A percentile compares a stretch with the other conserved stretches of the same genome.
Evolutionary conservation across 2,113 vertebrate genomes (phyloP).

Genomic region (Myocastor coypus): DNA sequence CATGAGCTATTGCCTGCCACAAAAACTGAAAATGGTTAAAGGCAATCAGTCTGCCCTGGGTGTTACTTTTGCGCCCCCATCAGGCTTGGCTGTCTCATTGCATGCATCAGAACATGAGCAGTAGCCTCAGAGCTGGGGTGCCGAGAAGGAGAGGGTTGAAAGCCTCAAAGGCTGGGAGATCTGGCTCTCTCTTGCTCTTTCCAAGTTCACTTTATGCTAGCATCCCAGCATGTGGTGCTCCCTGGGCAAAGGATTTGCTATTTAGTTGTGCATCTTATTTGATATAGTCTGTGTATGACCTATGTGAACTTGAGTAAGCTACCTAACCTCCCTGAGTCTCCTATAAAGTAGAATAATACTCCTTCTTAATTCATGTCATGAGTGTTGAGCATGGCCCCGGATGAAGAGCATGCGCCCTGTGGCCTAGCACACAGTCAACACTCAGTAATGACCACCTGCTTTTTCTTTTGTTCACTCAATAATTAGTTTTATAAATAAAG

Average conservation of each 20-base stretch:
- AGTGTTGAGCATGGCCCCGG: background rate
- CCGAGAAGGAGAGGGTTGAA: background rate
- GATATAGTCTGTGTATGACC: background rate
- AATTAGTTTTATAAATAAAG: conserved; percentile 64
- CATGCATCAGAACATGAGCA: background rate
- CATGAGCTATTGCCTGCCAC: background rate
- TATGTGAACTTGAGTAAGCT: background rate
- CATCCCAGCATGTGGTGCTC: background rate
- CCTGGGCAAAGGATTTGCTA: background rate
- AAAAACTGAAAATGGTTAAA: background rate
- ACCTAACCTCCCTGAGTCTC: background rate
- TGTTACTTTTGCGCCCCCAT: background rate
- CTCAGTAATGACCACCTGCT: background rate
- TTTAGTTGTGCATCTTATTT: background rate
- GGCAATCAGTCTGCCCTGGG: background rate
- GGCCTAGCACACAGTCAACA: background rate
- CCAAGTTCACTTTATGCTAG: background rate
- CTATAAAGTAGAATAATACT: background rate
- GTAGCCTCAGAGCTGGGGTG: background rate
- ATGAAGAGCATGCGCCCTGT: background rate
- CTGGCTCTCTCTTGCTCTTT: background rate
- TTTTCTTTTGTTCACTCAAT: conserved; percentile 56
- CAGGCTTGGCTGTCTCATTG: conserved; percentile 11
- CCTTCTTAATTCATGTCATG: background rate
- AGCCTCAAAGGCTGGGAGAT: background rate